Percentiles rank a stretch among this genome's conserved stretches.
Conservation (phyloP, 2,888 invertebrate genomes). For the Pristionchus entomophagus region DNA sequence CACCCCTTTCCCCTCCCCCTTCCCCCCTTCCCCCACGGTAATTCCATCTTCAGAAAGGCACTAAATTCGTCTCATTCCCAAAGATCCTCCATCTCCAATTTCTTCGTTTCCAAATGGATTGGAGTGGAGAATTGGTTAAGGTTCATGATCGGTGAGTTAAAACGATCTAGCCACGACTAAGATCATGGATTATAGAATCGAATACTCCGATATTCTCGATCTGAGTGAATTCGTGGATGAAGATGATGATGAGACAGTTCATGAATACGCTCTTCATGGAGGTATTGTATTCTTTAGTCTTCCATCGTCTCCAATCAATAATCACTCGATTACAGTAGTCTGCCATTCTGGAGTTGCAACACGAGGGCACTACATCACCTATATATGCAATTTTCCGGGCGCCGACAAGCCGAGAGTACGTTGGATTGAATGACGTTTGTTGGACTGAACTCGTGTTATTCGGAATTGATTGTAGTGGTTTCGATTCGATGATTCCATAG, state of each 20-base stretch:
- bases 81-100: slow-evolving; percentile 30
- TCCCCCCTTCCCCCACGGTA: too few relatives aligned
- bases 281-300: background rate
- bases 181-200: background rate
- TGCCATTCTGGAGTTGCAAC: background rate
- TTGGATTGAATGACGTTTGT: too few relatives aligned
- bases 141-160: background rate
- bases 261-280: slow-evolving; percentile 32
- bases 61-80: background rate
- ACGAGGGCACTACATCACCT: background rate
- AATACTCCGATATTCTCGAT: background rate
- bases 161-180: background rate
- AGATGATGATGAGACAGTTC: background rate
- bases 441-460: background rate
- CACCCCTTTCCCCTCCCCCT: too few relatives aligned
- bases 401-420: background rate
- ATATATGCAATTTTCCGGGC: background rate
- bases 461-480: background rate
- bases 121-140: background rate
- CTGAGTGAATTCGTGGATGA: background rate
- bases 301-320: too few relatives aligned
- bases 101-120: slow-evolving; percentile 11
- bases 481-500: background rate
- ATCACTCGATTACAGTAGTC: background rate
- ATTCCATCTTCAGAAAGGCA: background rate